Conservation (phyloP, 2,113 vertebrate species). For the Ahaetulla prasina region DNA sequence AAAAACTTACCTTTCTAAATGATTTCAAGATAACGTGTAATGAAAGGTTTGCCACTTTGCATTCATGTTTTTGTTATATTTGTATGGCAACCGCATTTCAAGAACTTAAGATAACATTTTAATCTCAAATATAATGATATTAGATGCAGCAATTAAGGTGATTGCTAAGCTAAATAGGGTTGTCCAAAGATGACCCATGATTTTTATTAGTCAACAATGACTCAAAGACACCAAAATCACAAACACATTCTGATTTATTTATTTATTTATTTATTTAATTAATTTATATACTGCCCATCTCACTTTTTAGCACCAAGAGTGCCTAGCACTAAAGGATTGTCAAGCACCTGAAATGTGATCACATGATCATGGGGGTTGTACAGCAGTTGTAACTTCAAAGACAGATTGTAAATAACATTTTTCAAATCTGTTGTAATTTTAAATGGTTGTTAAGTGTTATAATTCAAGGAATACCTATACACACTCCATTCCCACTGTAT, state of each 20-base stretch:
- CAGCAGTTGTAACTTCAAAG: background rate
- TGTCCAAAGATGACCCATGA: background rate
- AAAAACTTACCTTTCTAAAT: background rate
- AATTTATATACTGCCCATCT: background rate
- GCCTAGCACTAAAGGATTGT: background rate
- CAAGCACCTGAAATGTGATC: background rate
- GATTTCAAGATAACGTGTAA: background rate
- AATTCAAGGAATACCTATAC: background rate
- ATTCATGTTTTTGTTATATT: background rate
- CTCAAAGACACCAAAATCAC: background rate
- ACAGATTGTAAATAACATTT: background rate
- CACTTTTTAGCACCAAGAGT: background rate
- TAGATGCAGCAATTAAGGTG: background rate
- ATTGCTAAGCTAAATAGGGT: background rate
- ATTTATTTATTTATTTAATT: no score
- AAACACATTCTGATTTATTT: background rate
- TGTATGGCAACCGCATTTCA: background rate
- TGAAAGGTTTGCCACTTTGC: background rate
- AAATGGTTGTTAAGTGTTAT: background rate
- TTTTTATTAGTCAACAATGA: background rate
- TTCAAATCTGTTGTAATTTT: background rate
- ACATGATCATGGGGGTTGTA: background rate
- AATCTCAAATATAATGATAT: background rate
- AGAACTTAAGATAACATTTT: background rate
- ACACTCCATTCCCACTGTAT: background rate